Evolutionary conservation across 2,797 vertebrate genomes (phyloP).

Genomic region (Amblyraja radiata): DNA sequence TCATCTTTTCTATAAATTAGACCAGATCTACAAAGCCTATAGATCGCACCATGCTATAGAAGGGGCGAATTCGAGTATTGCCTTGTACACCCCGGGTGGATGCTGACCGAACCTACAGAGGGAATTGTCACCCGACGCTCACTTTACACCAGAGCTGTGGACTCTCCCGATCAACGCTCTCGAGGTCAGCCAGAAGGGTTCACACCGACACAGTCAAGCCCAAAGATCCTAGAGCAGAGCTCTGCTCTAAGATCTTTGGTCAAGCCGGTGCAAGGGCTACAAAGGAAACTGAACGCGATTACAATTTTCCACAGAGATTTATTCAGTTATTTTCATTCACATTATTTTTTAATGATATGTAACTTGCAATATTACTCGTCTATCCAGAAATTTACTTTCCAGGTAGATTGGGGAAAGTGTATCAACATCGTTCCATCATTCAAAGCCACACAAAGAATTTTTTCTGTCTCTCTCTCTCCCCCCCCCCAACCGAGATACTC

Average conservation of each 20-base stretch:
- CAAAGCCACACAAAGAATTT: not conserved
- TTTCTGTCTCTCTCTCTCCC: no score
- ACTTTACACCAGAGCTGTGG: not conserved
- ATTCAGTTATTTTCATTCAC: constrained; percentile 4
- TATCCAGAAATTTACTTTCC: not conserved
- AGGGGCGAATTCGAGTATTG: no score
- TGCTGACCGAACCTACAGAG: no score
- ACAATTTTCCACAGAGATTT: not conserved
- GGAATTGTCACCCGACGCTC: no score
- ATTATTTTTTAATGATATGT: not conserved
- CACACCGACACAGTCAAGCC: not conserved
- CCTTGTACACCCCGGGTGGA: no score
- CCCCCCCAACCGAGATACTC: not conserved
- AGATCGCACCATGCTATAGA: not conserved
- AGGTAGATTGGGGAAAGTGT: not conserved
- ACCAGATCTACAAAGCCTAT: not conserved
- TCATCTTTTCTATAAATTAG: no score
- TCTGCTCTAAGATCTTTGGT: no score
- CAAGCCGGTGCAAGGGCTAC: no score
- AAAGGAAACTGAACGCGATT: not conserved
- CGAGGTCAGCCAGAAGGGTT: not conserved
- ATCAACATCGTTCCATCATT: no score
- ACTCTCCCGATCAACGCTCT: not conserved
- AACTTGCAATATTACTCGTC: not conserved
- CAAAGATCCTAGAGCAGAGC: no score